These are phyloP conservation scores for Marmota monax DNA, from an alignment of 2,113 vertebrate species.

Conservation along the genomic window DNA sequence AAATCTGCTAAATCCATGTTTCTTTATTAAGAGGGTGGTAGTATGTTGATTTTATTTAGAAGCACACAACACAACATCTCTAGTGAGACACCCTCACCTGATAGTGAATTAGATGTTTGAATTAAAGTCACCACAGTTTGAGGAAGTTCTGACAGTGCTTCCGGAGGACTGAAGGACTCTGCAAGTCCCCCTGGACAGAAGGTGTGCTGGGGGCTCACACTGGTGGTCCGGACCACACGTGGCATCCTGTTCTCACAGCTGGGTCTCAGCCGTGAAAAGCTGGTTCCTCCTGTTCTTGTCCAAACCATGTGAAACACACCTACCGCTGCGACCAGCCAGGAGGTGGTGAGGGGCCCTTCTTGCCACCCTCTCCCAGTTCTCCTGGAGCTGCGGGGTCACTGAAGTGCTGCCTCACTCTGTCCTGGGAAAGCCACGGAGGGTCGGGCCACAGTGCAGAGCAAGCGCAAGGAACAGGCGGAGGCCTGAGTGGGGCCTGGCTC, in stretches of 20 bases:
- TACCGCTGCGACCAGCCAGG: no score
- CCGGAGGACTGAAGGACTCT: background rate
- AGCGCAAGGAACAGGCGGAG: background rate
- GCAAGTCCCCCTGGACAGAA: background rate
- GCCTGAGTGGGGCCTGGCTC: background rate
- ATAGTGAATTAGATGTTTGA: background rate
- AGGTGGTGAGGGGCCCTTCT: background rate
- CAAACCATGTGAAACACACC: background rate
- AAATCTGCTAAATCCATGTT: constrained; percentile 42
- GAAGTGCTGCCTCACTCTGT: background rate
- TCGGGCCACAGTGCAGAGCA: no score
- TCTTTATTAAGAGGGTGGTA: constrained; percentile 10
- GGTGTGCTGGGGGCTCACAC: background rate
- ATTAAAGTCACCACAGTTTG: background rate
- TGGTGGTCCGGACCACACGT: background rate
- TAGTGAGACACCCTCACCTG: background rate
- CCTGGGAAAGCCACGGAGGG: background rate
- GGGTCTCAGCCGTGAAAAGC: background rate
- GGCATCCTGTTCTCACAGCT: constrained; percentile 54
- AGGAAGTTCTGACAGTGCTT: background rate
- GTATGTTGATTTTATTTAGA: background rate
- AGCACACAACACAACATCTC: background rate
- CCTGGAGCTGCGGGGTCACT: background rate
- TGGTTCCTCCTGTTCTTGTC: constrained; percentile 13
- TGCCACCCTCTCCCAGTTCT: background rate